Percentiles rank a stretch among this genome's conserved stretches.
phyloP scores from a whole-genome alignment of 2,888 invertebrate species.

The Drosophila glabriapex region DNA sequence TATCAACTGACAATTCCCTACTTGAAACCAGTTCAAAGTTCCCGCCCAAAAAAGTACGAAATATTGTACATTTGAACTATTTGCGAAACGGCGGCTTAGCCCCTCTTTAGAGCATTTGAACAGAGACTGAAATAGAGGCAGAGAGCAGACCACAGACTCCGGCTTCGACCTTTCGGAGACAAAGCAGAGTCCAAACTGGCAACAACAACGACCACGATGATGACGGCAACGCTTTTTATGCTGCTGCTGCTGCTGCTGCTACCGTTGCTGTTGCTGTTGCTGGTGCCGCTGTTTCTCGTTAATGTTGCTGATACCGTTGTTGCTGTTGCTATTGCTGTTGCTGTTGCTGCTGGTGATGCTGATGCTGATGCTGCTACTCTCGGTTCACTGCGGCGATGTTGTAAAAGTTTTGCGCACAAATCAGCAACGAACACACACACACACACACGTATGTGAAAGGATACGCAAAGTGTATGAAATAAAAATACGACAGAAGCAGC shows the following conservation, averaged over 20 bases:
- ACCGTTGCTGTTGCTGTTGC: conserved; percentile 46
- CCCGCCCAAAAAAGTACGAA: conserved; percentile 50
- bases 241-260: conserved; percentile 51
- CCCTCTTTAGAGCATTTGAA: conserved; percentile 21
- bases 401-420: conserved; percentile 83
- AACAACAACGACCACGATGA: conserved; percentile 68
- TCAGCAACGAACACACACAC: conserved; percentile 63
- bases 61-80: conserved; percentile 64
- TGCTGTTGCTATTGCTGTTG: conserved; percentile 50
- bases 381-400: conserved; percentile 73
- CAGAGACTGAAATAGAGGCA: conserved; percentile 33
- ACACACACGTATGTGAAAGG: conserved; percentile 42
- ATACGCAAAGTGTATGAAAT: conserved; percentile 73
- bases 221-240: conserved; percentile 35
- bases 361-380: conserved; percentile 62
- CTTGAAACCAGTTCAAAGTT: conserved; percentile 33
- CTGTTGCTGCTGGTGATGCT: conserved; percentile 45
- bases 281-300: conserved; percentile 56
- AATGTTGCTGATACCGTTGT: conserved; percentile 66
- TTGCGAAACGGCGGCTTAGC: conserved; percentile 43
- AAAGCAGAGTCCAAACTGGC: conserved; percentile 76
- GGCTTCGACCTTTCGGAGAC: conserved; percentile 80
- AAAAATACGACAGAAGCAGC: conserved; percentile 63
- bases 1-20: conserved; percentile 8
- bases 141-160: conserved; percentile 68